A percentile compares a stretch with the other conserved stretches of the same genome.
Conservation (phyloP, 2,888 invertebrate species). For the Steinernema hermaphroditum region DNA sequence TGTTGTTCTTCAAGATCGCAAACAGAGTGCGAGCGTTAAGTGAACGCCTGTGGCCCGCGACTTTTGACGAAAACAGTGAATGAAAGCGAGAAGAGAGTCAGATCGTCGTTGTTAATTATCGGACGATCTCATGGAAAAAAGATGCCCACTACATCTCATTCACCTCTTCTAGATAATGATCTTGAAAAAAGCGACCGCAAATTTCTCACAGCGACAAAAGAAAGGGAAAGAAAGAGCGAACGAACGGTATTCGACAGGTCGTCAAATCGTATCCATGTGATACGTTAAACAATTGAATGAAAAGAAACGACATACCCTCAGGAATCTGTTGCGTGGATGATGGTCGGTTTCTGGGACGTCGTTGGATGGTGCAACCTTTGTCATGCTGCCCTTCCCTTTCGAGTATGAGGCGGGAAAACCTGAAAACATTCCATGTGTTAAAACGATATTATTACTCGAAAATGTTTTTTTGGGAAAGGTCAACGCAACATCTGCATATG, state of each 20-base stretch:
- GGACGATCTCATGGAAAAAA: too few relatives aligned
- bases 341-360: background rate
- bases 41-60: constrained; percentile 1
- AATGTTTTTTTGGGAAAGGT: background rate
- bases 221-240: too few relatives aligned
- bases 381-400: constrained; percentile 14
- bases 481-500: constrained; percentile 11
- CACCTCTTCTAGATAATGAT: too few relatives aligned
- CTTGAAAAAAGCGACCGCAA: too few relatives aligned
- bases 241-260: too few relatives aligned
- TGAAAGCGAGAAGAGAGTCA: constrained; percentile 3
- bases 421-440: background rate
- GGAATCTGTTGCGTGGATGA: background rate
- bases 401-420: constrained; percentile 9
- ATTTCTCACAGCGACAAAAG: too few relatives aligned
- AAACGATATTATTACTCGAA: background rate
- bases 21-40: constrained; percentile 2
- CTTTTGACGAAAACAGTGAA: constrained; percentile 9
- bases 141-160: too few relatives aligned
- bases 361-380: background rate
- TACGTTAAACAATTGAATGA: background rate
- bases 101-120: background rate
- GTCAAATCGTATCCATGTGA: background rate
- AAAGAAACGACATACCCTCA: background rate
- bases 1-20: constrained; percentile 3